These are phyloP conservation scores for Cavia porcellus DNA, from an alignment of 2,113 vertebrate species.

Conservation along the genomic window DNA sequence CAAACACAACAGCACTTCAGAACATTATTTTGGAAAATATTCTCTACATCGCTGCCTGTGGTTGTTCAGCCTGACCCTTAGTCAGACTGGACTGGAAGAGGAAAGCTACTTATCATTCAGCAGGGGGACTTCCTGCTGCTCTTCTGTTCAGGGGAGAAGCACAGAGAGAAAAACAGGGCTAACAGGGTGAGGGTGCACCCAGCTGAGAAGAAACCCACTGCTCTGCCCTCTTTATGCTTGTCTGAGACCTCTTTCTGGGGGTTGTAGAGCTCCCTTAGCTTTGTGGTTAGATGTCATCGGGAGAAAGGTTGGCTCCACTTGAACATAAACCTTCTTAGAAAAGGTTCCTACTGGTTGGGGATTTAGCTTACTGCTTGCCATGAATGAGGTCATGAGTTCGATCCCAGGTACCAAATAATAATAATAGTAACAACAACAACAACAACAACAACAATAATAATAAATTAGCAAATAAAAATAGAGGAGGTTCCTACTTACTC, in stretches of 20 bases:
- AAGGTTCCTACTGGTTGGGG: neutral
- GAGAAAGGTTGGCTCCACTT: neutral
- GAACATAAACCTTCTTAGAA: neutral
- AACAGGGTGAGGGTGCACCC: neutral
- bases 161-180: neutral
- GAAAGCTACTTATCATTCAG: neutral
- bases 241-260: neutral
- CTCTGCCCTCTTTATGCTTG: neutral
- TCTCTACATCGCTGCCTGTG: slow-evolving; percentile 20
- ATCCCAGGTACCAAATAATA: too few relatives aligned
- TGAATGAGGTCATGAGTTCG: too few relatives aligned
- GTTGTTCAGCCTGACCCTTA: neutral
- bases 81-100: neutral
- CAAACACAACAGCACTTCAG: slow-evolving; percentile 55
- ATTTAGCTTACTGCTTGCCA: too few relatives aligned
- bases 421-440: too few relatives aligned
- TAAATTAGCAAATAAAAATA: too few relatives aligned
- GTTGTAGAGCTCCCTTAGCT: neutral
- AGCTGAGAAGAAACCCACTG: neutral
- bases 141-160: neutral
- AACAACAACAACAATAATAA: too few relatives aligned
- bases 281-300: neutral
- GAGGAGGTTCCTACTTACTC: neutral
- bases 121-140: neutral
- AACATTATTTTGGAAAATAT: slow-evolving; percentile 53